Percentiles rank a stretch among this genome's conserved stretches.
Evolutionary conservation across 2,113 vertebrate genomes (phyloP).

Genomic region (Cochlearius cochlearius): DNA sequence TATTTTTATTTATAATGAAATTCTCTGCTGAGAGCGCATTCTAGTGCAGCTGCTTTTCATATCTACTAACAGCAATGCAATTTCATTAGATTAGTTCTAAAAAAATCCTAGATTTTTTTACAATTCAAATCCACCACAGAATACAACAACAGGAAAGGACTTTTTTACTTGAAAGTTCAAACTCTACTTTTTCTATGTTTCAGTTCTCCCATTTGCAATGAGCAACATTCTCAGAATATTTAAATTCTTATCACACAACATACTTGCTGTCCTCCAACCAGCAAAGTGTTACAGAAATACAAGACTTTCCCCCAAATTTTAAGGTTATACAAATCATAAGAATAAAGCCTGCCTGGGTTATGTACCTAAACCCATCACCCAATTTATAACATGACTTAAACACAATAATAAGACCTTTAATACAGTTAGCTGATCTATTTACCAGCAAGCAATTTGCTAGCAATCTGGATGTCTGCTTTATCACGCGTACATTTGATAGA

Average conservation of each 20-base stretch:
- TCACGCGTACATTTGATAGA: no score
- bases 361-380: background rate
- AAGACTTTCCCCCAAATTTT: background rate
- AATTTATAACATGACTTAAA: background rate
- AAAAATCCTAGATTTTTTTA: background rate
- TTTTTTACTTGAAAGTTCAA: background rate
- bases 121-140: background rate
- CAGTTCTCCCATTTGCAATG: background rate
- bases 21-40: background rate
- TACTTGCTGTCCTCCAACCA: background rate
- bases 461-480: background rate
- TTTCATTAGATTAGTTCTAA: background rate
- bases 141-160: background rate
- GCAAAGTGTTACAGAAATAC: background rate
- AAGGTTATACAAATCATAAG: background rate
- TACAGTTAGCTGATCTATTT: background rate
- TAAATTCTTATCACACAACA: background rate
- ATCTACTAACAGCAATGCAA: background rate
- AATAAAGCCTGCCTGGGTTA: background rate
- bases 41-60: background rate
- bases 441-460: background rate
- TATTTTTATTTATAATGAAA: constrained; percentile 24
- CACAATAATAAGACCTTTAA: background rate
- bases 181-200: background rate
- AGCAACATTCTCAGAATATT: background rate